These are phyloP conservation scores for Agrotis exclamationis DNA, from an alignment of 2,888 invertebrate species.

Conservation along the genomic window DNA sequence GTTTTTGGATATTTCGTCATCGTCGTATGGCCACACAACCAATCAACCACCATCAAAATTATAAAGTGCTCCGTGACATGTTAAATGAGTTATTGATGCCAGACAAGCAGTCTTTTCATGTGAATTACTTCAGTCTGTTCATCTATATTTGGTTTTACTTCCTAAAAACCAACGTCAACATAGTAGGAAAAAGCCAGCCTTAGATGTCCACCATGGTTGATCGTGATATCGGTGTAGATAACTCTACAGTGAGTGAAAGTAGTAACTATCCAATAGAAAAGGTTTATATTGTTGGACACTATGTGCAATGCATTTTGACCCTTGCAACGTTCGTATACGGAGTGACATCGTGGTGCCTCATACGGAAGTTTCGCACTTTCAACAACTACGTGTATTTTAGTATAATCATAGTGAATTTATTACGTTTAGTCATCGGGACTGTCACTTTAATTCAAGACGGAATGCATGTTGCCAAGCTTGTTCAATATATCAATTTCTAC, in stretches of 20 bases:
- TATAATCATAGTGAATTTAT: slow-evolving; percentile 13
- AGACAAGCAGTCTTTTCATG: too few relatives aligned
- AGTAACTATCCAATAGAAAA: background rate
- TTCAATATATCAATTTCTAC: background rate
- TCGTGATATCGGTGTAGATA: background rate
- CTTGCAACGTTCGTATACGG: slow-evolving; percentile 13
- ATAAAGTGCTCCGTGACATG: too few relatives aligned
- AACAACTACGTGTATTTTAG: slow-evolving; percentile 35
- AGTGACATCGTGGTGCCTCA: slow-evolving; percentile 23
- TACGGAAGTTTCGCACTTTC: slow-evolving; percentile 22
- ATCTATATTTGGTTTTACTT: too few relatives aligned
- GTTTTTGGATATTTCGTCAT: too few relatives aligned
- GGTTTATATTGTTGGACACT: background rate
- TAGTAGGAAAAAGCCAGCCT: background rate
- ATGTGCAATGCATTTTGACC: slow-evolving; percentile 2
- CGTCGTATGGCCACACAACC: too few relatives aligned
- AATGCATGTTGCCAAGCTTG: background rate
- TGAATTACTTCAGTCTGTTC: too few relatives aligned
- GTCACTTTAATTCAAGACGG: background rate
- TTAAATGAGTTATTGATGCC: too few relatives aligned
- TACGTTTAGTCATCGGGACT: background rate
- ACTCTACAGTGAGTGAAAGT: background rate
- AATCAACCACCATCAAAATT: too few relatives aligned
- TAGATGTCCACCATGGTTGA: slow-evolving; percentile 1
- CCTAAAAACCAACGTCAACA: background rate